phyloP scores from a whole-genome alignment of 2,888 invertebrate species.

The Griposia aprilina region DNA sequence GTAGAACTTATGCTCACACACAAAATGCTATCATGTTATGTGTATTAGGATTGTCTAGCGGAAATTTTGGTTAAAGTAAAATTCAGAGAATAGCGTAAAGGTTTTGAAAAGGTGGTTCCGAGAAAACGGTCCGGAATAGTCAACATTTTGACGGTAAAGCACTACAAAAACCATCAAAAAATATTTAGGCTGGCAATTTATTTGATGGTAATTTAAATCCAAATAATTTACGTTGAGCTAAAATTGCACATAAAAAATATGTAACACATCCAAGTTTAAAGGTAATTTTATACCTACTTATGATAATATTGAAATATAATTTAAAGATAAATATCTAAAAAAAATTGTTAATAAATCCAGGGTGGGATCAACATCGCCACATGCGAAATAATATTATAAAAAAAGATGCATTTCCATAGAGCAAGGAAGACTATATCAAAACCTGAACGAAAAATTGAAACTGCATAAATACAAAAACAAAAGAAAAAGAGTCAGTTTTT shows the following conservation, averaged over 20 bases:
- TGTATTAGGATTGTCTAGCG: conserved; percentile 34
- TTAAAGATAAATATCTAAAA: not conserved
- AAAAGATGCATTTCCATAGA: not conserved
- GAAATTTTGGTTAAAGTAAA: conserved; percentile 39
- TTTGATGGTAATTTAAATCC: not conserved
- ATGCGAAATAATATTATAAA: not conserved
- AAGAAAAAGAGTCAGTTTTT: not conserved
- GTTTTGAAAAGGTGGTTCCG: conserved; percentile 34
- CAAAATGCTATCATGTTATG: not conserved
- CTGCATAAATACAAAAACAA: not conserved
- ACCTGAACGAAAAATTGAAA: not conserved
- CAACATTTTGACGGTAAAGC: conserved; percentile 28
- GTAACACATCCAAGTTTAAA: not conserved
- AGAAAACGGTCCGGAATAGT: conserved; percentile 23
- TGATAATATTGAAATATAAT: not conserved
- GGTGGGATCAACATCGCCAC: no score
- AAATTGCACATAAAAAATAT: not conserved
- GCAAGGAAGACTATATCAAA: not conserved
- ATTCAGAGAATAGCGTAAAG: conserved; percentile 48
- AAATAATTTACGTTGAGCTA: not conserved
- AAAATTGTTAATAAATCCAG: not conserved
- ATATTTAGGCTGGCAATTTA: not conserved
- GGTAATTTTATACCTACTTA: not conserved
- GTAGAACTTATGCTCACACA: not conserved
- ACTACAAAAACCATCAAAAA: not conserved